Evolutionary conservation across 2,113 vertebrate genomes (phyloP), one percentile per base, ranked within the genome.

Genomic region (Synodontis membranacea): DNA sequence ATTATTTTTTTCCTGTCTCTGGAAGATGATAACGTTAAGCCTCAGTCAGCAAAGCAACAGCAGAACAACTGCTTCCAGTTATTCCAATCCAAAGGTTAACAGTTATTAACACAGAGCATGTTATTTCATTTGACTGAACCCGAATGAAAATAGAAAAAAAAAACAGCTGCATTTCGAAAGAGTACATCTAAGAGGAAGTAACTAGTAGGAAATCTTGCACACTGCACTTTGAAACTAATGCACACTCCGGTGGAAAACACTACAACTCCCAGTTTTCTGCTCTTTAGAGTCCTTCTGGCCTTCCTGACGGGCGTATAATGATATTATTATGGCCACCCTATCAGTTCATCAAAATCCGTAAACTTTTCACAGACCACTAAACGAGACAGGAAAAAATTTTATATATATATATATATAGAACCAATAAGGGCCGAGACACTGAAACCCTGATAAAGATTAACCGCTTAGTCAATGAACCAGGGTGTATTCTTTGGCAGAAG

Each of bases 21-120:
- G 68, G 72, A 89, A 19, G 37, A 76, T 75, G 79, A 88, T 50
- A 86, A 83, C n/a, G 15, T 86, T 46, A 70, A 68, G 52, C 52
- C 25, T 70, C n/a, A 34, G 31, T 70, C 85, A 91, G 80, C 52
- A 15, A 79, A 34, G 82, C 78, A 62, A 90, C 39, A 0, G 90
- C 87, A 91, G 90, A 87, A 83, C 89, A 84, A 94, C 88, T 58
- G 54, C 84, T 92, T 93, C 91, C 91, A n/a, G n/a, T n/a, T n/a
- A n/a, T n/a, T n/a, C n/a, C n/a, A n/a, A n/a, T n/a, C n/a, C n/a
- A n/a, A 78, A 12, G n/a, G 74, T n/a, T 31, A 78, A 31, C n/a
- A 54, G 74, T 11, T 44, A 56, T 84, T 28, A 72, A 80, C 21
- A 25, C 19, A 6, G 28, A 37, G 60, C 42, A 19, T 15, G 21